These are phyloP conservation scores for Coturnix japonica DNA, from an alignment of 2,113 vertebrate genomes.

Conservation along the genomic window DNA sequence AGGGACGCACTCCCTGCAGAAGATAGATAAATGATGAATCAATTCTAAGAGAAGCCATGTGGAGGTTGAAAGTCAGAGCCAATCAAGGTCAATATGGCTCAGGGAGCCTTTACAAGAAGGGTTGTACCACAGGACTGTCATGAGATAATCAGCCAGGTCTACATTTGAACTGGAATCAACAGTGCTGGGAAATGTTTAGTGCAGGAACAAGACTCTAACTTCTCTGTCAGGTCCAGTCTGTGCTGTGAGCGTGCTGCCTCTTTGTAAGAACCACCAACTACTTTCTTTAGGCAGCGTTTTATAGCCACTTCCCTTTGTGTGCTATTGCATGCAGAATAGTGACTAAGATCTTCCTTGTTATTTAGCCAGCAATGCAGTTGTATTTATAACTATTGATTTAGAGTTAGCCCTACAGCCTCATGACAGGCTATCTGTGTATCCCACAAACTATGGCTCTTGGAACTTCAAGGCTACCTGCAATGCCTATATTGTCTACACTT, in stretches of 20 bases:
- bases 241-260: background rate
- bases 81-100: background rate
- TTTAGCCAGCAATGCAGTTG: background rate
- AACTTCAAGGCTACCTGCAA: background rate
- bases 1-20: background rate
- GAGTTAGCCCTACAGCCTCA: background rate
- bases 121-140: background rate
- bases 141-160: background rate
- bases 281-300: background rate
- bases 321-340: background rate
- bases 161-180: background rate
- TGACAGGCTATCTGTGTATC: background rate
- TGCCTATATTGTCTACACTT: background rate
- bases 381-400: background rate
- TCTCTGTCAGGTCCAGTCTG: background rate
- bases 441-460: background rate
- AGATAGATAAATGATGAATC: background rate
- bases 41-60: background rate
- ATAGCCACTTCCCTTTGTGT: background rate
- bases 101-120: background rate
- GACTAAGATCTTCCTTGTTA: background rate
- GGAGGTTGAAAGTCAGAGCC: background rate
- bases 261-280: background rate
- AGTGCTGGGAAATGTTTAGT: background rate
- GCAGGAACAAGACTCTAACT: background rate